phyloP scores from a whole-genome alignment of 1,140 invertebrate genomes.

The Nasonia vitripennis region DNA sequence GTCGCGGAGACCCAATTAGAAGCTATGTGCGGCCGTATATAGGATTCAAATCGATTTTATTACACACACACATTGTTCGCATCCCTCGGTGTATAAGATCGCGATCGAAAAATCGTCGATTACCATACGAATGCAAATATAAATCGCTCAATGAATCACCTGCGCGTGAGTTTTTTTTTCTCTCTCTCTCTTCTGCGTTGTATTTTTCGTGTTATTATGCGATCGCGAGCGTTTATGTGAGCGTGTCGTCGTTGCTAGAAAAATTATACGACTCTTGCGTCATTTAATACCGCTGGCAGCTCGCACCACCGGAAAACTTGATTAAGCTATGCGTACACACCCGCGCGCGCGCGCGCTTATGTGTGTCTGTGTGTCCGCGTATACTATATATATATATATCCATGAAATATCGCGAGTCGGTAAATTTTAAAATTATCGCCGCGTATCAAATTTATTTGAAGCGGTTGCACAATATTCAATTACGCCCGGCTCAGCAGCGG shows the following conservation, averaged over 20 bases:
- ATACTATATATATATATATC: background rate
- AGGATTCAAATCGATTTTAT: background rate
- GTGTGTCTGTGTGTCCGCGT: background rate
- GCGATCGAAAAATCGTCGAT: background rate
- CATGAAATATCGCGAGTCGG: background rate
- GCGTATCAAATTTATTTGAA: background rate
- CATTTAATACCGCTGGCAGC: background rate
- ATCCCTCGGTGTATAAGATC: background rate
- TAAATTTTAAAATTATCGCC: background rate
- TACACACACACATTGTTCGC: background rate
- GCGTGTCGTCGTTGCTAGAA: background rate
- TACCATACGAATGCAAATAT: background rate
- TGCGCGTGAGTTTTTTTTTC: background rate
- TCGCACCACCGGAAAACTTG: background rate
- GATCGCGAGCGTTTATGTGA: background rate
- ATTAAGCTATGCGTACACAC: background rate
- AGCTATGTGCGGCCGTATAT: too few species aligned
- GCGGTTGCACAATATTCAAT: background rate
- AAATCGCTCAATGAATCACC: background rate
- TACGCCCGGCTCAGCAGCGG: background rate
- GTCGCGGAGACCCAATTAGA: too few species aligned
- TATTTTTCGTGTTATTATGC: background rate
- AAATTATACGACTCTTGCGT: slow-evolving; percentile 4
- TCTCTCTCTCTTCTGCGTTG: background rate
- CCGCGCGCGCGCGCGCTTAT: background rate